phyloP scores from a whole-genome alignment of 2,888 invertebrate genomes.

The Cephonodes hylas region DNA sequence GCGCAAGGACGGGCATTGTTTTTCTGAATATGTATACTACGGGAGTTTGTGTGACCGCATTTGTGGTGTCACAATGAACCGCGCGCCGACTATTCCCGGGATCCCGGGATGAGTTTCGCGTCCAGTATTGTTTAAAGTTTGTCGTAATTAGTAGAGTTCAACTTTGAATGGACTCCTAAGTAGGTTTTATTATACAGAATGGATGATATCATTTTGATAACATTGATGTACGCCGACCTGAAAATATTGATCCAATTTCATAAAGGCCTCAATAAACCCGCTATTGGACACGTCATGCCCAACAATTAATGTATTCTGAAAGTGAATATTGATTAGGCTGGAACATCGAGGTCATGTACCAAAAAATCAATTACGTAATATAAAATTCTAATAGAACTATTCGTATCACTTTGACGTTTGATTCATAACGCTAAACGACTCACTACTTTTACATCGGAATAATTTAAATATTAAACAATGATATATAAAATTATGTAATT shows the following conservation, averaged over 20 bases:
- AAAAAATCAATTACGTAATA: neutral
- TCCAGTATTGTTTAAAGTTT: conserved; percentile 81
- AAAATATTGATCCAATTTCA: neutral
- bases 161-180: conserved; percentile 69
- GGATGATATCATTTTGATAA: conserved; percentile 27
- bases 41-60: conserved; percentile 75
- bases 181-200: conserved; percentile 62
- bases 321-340: neutral
- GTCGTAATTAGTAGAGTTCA: conserved; percentile 79
- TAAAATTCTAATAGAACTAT: neutral
- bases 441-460: neutral
- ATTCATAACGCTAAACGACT: neutral
- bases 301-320: neutral
- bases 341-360: neutral
- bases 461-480: neutral
- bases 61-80: conserved; percentile 73
- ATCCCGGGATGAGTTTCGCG: conserved; percentile 76
- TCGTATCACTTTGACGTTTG: neutral
- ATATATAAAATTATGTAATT: too few species aligned
- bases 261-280: neutral
- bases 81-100: conserved; percentile 70
- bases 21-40: conserved; percentile 77
- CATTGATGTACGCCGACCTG: conserved; percentile 10
- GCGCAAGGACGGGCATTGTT: conserved; percentile 71
- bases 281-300: neutral